phyloP scores from a whole-genome alignment of 2,797 vertebrate species.

The Mionectes olivaceus region DNA sequence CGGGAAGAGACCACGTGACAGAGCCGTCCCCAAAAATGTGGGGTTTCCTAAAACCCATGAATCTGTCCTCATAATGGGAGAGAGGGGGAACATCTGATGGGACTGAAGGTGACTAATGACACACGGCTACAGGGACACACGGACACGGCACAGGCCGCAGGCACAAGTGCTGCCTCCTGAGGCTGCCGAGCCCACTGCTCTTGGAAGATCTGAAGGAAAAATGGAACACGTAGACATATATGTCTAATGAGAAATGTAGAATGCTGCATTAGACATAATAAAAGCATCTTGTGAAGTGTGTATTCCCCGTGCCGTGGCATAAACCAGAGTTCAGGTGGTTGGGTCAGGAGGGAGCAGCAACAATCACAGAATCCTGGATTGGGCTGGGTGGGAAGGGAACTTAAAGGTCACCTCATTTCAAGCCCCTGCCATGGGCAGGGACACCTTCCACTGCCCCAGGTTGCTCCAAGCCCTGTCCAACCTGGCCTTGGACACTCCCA shows the following conservation, averaged over 20 bases:
- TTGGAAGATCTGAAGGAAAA: background rate
- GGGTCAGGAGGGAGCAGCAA: background rate
- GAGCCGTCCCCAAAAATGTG: background rate
- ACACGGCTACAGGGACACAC: fast-evolving
- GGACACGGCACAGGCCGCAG: fast-evolving
- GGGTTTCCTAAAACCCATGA: background rate
- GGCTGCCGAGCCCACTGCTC: background rate
- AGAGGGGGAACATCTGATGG: background rate
- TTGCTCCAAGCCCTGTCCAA: fast-evolving
- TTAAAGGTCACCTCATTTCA: background rate
- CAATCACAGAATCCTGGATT: background rate
- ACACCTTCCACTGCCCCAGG: background rate
- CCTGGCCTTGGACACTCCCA: background rate
- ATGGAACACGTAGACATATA: background rate
- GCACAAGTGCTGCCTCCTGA: background rate
- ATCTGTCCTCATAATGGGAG: background rate
- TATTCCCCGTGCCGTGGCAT: background rate
- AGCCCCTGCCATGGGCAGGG: background rate
- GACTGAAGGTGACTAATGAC: background rate
- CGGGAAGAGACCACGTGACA: background rate
- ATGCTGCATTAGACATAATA: background rate
- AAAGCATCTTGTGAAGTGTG: background rate
- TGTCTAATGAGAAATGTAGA: background rate
- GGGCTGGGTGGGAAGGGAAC: background rate
- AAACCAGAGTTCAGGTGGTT: background rate